A percentile compares a stretch with the other conserved stretches of the same genome.
These are phyloP conservation scores for Cirrhinus mrigala DNA, from an alignment of 2,797 vertebrate species.

Conservation along the genomic window DNA sequence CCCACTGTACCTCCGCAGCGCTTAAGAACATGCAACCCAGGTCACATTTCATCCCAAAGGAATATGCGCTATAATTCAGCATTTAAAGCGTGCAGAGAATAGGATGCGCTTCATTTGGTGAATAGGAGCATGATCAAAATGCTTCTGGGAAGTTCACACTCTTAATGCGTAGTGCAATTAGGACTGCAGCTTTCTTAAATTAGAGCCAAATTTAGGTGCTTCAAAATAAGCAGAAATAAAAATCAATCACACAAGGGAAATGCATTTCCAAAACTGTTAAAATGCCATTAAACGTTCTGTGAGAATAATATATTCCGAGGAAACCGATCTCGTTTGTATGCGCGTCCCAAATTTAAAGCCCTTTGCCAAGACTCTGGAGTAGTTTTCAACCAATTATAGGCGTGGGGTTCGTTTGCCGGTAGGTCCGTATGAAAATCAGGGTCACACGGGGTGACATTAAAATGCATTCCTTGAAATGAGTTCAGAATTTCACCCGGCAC, in stretches of 20 bases:
- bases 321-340: conserved; percentile 72
- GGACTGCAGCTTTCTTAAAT: conserved; percentile 35
- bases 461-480: conserved; percentile 70
- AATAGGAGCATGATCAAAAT: conserved; percentile 7
- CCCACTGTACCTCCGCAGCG: background rate
- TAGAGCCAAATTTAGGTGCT: conserved; percentile 49
- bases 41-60: conserved; percentile 27
- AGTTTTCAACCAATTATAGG: conserved; percentile 68
- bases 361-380: conserved; percentile 68
- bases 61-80: conserved; percentile 6
- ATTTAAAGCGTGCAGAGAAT: conserved; percentile 1
- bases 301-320: conserved; percentile 69
- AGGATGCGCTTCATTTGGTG: conserved; percentile 12
- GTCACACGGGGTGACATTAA: conserved; percentile 67
- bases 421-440: conserved; percentile 75
- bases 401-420: conserved; percentile 59
- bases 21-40: background rate
- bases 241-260: conserved; percentile 56
- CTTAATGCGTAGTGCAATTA: conserved; percentile 18
- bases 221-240: conserved; percentile 62
- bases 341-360: conserved; percentile 70
- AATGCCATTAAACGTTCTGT: conserved; percentile 53
- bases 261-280: conserved; percentile 58
- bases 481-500: conserved; percentile 65
- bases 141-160: background rate